These are phyloP conservation scores for Volucella inanis DNA, from an alignment of 2,888 invertebrate species.

Conservation along the genomic window DNA sequence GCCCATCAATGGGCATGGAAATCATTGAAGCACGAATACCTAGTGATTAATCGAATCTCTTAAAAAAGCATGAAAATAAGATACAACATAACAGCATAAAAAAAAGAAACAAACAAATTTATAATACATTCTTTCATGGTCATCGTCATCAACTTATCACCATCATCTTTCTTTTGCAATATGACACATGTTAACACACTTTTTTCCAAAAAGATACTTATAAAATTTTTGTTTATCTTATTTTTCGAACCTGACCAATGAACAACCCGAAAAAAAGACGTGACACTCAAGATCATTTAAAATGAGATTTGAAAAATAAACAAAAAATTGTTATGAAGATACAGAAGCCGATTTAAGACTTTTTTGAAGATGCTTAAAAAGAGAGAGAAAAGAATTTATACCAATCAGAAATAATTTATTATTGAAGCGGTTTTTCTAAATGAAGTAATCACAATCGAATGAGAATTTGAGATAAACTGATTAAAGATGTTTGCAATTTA, in stretches of 20 bases:
- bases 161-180: slow-evolving; percentile 38
- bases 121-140: slow-evolving; percentile 31
- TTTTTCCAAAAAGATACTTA: neutral
- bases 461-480: neutral
- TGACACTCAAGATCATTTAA: too few relatives aligned
- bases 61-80: slow-evolving; percentile 16
- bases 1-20: slow-evolving; percentile 39
- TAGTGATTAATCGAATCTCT: slow-evolving; percentile 38
- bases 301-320: too few relatives aligned
- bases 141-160: slow-evolving; percentile 1
- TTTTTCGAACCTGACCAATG: too few relatives aligned
- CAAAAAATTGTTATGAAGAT: too few relatives aligned
- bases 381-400: neutral
- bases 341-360: neutral
- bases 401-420: neutral
- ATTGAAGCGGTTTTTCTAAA: neutral
- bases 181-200: slow-evolving; percentile 30
- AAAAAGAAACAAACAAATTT: slow-evolving; percentile 27
- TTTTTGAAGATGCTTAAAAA: too few relatives aligned
- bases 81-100: neutral
- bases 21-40: slow-evolving; percentile 35
- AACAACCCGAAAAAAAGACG: too few relatives aligned
- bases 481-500: neutral
- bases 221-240: too few relatives aligned
- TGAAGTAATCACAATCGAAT: neutral